These are phyloP conservation scores for Oasisia sp. DNA, from an alignment of 2,888 invertebrate genomes.

Conservation along the genomic window DNA sequence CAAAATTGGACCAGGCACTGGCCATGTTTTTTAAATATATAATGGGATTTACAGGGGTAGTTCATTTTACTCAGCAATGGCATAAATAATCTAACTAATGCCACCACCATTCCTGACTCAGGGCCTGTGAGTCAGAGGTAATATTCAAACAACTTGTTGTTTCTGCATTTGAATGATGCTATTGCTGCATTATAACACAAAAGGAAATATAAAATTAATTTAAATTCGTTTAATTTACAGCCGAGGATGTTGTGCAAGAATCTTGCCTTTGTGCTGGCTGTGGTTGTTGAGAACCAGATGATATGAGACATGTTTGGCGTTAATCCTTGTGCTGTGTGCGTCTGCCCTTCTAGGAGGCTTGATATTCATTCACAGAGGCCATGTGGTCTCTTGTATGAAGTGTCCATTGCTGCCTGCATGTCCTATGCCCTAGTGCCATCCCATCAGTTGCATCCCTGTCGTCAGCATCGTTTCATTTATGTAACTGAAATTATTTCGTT, in stretches of 20 bases:
- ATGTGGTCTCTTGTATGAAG: background rate
- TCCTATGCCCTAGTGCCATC: background rate
- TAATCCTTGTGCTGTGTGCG: background rate
- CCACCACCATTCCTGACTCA: background rate
- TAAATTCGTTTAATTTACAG: background rate
- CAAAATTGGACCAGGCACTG: too few species aligned
- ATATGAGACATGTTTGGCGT: background rate
- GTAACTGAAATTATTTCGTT: background rate
- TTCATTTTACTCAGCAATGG: background rate
- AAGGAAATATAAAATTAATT: background rate
- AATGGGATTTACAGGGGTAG: background rate
- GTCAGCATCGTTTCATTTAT: background rate
- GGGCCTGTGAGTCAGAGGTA: background rate
- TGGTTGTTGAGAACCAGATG: background rate
- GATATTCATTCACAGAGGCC: background rate
- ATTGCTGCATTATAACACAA: background rate
- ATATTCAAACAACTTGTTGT: background rate
- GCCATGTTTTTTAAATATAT: background rate
- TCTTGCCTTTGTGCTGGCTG: background rate
- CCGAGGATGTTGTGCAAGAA: background rate
- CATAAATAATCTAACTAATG: background rate
- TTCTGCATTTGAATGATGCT: background rate
- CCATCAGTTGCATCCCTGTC: background rate
- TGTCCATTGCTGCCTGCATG: background rate
- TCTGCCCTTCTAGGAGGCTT: background rate